Base-by-base conservation (phyloP, 2,888 invertebrate species). In the Linyphia triangularis region DNA sequence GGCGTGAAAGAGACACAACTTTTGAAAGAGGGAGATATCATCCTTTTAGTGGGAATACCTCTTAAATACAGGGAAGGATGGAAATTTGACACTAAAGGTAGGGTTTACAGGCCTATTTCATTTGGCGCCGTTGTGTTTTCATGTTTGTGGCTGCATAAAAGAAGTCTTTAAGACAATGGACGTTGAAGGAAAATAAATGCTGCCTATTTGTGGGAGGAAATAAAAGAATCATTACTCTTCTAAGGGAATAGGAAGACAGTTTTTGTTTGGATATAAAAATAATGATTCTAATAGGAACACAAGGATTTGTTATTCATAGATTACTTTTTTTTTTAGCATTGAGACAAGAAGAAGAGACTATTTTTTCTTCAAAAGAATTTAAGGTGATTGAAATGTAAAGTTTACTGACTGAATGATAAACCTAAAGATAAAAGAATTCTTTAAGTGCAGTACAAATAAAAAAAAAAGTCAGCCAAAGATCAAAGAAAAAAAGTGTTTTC, bases 271-370 rank as follows among this genome's bases (percentile, higher is more conserved):
- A 19, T 51, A n/a, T 19, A 51, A 24, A 40, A 77, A 61, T 77
- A 37, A 77, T 73, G 73, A 63, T 77, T n/a, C 30, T 65, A 59
- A 59, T 65, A 5, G 65, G 28, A n/a, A n/a, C 9, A 28, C 28
- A 65, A 28, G 13, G 2, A 40, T 51, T 51, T 51, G 4, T n/a
- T 3, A 16, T 51, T 51, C 13, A 51, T n/a, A 51, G 13, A 0
- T n/a, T n/a, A 4, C 89, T 90, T 89, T 90, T 90, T 90, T 91
- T 86, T 91, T 91, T 59, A 91, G 91, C 81, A 91, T 85, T 67
- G n/a, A n/a, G n/a, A n/a, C n/a, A n/a, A n/a, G n/a, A n/a, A n/a
- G n/a, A n/a, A n/a, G n/a, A n/a, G n/a, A n/a, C n/a, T n/a, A n/a
- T n/a, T n/a, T n/a, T n/a, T n/a, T n/a, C n/a, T n/a, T n/a, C n/a